A percentile compares a stretch with the other conserved stretches of the same genome.
These are phyloP conservation scores for Solenodon paradoxus DNA, from an alignment of 2,113 vertebrate species.

Conservation along the genomic window DNA sequence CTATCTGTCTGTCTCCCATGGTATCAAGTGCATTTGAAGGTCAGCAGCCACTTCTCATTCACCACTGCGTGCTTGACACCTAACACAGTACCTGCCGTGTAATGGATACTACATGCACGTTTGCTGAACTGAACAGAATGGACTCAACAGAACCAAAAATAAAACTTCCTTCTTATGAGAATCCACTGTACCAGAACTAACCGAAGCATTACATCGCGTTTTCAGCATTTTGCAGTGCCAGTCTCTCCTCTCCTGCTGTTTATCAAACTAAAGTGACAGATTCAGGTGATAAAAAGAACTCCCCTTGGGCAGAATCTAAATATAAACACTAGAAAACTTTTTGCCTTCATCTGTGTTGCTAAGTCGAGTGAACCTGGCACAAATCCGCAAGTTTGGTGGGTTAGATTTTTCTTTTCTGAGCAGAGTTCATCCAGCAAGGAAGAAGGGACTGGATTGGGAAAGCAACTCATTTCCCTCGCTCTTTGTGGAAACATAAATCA, in stretches of 20 bases:
- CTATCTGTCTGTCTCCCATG: not conserved
- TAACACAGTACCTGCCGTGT: not conserved
- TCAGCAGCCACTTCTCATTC: not conserved
- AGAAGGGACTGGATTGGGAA: not conserved
- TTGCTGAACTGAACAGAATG: not conserved
- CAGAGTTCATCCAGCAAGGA: not conserved
- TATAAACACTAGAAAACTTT: conserved; percentile 42
- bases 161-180: not conserved
- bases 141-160: not conserved
- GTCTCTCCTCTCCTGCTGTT: conserved; percentile 34
- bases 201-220: not conserved
- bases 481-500: conserved; percentile 27
- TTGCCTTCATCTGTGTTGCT: not conserved
- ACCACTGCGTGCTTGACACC: not conserved
- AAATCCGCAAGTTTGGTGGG: not conserved
- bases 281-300: conserved; percentile 43
- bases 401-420: not conserved
- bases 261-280: conserved; percentile 55
- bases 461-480: not conserved
- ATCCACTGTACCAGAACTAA: not conserved
- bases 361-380: not conserved
- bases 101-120: not conserved
- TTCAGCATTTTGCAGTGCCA: conserved; percentile 48
- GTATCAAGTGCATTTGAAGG: too few species aligned
- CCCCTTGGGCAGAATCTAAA: conserved; percentile 24